A percentile compares a stretch with the other conserved stretches of the same genome.
Evolutionary conservation across 2,113 vertebrate genomes (phyloP).

Genomic region (Origma solitaria): DNA sequence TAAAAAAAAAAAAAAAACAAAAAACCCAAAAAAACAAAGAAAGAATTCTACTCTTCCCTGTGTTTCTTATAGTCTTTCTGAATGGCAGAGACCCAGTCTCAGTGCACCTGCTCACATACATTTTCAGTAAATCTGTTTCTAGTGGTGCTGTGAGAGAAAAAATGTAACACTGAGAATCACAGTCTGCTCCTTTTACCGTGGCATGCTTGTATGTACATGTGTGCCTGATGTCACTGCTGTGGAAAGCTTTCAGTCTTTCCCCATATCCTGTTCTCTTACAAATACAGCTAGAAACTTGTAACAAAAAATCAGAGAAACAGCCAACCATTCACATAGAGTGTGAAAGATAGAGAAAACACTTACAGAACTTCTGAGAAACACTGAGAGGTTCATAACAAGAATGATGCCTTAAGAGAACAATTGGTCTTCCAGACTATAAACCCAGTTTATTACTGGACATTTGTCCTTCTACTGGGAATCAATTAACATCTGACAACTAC

Average conservation of each 20-base stretch:
- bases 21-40: background rate
- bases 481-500: background rate
- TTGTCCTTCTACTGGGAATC: background rate
- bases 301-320: background rate
- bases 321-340: background rate
- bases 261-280: background rate
- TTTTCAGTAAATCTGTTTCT: slow-evolving; percentile 26
- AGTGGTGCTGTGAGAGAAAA: background rate
- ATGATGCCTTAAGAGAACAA: background rate
- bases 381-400: background rate
- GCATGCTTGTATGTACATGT: background rate
- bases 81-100: background rate
- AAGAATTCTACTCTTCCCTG: background rate
- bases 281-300: background rate
- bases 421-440: background rate
- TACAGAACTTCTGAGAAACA: background rate
- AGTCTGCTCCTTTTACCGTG: background rate
- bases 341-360: background rate
- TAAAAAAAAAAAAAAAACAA: background rate
- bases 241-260: background rate
- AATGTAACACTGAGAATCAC: background rate
- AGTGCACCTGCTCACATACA: background rate
- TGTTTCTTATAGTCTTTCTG: background rate
- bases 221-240: background rate
- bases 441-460: background rate